Evolutionary conservation across 1,140 invertebrate species (phyloP), one percentile per base, ranked within the genome.

Genomic region (Drosophila gunungcola): DNA sequence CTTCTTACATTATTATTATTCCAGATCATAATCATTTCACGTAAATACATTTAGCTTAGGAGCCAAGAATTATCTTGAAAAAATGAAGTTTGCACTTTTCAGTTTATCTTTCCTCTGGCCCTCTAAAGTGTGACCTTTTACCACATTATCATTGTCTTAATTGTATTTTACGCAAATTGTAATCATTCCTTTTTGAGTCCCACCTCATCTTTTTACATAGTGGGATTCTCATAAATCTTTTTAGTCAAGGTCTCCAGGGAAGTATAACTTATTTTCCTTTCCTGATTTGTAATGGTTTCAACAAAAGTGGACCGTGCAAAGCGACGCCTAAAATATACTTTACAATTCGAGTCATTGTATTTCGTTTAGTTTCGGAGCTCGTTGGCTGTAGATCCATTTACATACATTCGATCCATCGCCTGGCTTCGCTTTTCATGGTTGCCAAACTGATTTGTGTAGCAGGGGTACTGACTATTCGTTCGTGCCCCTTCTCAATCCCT

Each of bases 371-470:
- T 51, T 16, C 46, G 27, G 7, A 34, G 3, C 46, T 12, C 7
- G 0, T 6, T 16, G 13, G 2, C 4, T 52, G 9, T 11, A 39
- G 45, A 41, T 49, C 57, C 5, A 43, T 13, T 41, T 32, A 11
- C 21, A 58, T 29, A 25, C 16, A 36, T 4, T 21, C 16, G 41
- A 29, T 43, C 29, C 42, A 11, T 34, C 2, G 39, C n/a, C 3
- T 16, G 55, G 13, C 16, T 12, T 58, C 29, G 11, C 7, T 29
- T 39, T 58, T 43, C 42, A 36, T 46, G 12, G 29, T 25, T 58
- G 48, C 38, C 39, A 54, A 52, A 51, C 41, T 55, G 48, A 69
- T 63, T 61, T 29, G 12, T 13, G 36, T 11, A 39, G 38, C 32
- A 49, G 51, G 29, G 27, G 5, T 39, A 49, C 29, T 51, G 45